Evolutionary conservation across 35 echinoderm and acorn worm species (phyloP).

Genomic region (Heliocidaris tuberculata): DNA sequence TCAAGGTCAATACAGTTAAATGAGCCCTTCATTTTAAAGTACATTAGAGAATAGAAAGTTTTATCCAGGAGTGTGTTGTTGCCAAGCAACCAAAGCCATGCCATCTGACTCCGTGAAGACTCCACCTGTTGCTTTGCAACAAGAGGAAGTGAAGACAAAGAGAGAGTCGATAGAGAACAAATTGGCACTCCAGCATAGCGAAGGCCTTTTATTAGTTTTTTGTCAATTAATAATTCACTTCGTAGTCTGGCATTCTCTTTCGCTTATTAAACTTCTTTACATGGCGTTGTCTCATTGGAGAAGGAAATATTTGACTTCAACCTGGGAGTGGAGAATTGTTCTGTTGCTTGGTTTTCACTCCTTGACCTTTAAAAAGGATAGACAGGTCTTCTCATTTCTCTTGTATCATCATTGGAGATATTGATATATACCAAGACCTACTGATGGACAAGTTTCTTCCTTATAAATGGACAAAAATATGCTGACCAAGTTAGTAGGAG

Average conservation of each 20-base stretch:
- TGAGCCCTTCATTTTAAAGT: too few relatives aligned
- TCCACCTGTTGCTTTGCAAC: constrained; percentile 23
- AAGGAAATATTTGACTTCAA: neutral
- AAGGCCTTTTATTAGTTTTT: constrained; percentile 11
- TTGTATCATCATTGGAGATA: neutral
- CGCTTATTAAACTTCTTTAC: neutral
- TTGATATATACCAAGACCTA: neutral
- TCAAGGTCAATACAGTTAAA: neutral
- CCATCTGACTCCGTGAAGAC: constrained; percentile 3
- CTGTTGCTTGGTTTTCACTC: neutral
- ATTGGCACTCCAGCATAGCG: neutral
- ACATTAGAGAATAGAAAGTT: neutral
- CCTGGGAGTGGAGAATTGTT: neutral
- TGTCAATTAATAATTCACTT: neutral
- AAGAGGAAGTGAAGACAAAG: neutral
- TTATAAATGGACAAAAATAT: neutral
- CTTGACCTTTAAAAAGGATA: neutral
- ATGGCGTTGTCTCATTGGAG: neutral
- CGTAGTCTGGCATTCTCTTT: neutral
- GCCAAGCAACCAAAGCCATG: neutral
- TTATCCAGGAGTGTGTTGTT: neutral
- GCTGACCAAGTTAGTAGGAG: neutral
- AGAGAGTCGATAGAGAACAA: neutral
- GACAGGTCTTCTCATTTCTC: neutral
- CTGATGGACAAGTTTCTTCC: neutral